Base-by-base conservation (phyloP, 2,888 invertebrate species). In the Bedellia somnulentella region DNA sequence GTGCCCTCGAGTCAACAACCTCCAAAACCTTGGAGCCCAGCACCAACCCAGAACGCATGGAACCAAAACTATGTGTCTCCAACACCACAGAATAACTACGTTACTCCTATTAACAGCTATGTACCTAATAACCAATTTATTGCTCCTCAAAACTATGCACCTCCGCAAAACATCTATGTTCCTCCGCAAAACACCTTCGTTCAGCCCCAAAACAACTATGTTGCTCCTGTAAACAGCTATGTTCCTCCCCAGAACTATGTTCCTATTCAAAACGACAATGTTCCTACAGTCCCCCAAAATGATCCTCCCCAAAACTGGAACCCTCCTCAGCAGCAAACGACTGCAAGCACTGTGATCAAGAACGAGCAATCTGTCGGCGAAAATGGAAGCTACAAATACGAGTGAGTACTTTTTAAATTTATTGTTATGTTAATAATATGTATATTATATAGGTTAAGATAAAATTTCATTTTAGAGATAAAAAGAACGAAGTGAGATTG, bases 311-410 rank as follows among this genome's bases (percentile, higher is more conserved):
- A 39, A 32, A 9, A 31, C 23, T 32, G 44, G 35, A 33, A 15
- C 22, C 40, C 14, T 28, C 49, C 37, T 3, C 32, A 41, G 3
- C 29, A 42, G 6, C 25, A 43, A 13, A 10, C 56, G 2, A 54
- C 66, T 1, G 53, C 57, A 0, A 47, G 57, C 5, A 36, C 73
- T 2, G 58, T 79, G 23, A 60, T 79, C 45, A 75, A 70, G 46
- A 73, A 78, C 39, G 70, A 67, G 33, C 67, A 67, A 33, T 50
- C 40, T 22, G 50, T 47, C 26, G 73, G 75, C 27, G 64, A 67
- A 9, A 63, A 79, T 36, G 79, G 79, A 35, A 58, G 63, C 43
- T 79, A 78, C 47, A 73, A 60, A 55, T 79, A 73, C 42, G 77
- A 77, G 79, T 79, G 43, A 76, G 76, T 70, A 35, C n/a, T 31